These are phyloP conservation scores for Myocastor coypus DNA, from an alignment of 2,113 vertebrate genomes.

Conservation along the genomic window DNA sequence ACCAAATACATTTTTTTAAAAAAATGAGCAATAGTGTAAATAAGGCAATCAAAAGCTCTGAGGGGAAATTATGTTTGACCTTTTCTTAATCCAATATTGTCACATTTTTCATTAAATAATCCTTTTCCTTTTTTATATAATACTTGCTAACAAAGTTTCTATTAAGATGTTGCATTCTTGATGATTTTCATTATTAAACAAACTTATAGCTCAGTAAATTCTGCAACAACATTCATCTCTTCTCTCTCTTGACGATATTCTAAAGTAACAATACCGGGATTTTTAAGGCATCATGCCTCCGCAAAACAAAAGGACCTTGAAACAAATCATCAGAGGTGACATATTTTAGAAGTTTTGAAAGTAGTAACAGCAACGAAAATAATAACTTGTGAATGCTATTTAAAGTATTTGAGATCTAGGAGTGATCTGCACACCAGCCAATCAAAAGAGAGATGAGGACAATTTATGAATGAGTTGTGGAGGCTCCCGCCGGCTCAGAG, in stretches of 20 bases:
- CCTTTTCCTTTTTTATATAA: background rate
- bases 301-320: constrained; percentile 28
- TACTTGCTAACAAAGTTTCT: constrained; percentile 20
- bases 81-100: constrained; percentile 31
- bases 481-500: background rate
- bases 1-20: background rate
- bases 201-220: background rate
- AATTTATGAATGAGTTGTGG: background rate
- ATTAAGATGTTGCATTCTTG: background rate
- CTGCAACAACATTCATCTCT: background rate
- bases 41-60: background rate
- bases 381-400: background rate
- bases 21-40: background rate
- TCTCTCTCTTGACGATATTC: background rate
- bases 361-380: background rate
- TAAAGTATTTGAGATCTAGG: constrained; percentile 21
- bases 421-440: background rate
- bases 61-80: background rate
- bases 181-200: constrained; percentile 17
- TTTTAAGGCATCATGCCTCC: background rate
- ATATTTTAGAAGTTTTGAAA: constrained; percentile 9
- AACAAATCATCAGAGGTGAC: constrained; percentile 9
- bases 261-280: background rate
- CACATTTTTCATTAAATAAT: background rate
- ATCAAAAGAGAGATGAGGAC: background rate